phyloP scores from a whole-genome alignment of 2,113 vertebrate species.

The Gobio gobio region DNA sequence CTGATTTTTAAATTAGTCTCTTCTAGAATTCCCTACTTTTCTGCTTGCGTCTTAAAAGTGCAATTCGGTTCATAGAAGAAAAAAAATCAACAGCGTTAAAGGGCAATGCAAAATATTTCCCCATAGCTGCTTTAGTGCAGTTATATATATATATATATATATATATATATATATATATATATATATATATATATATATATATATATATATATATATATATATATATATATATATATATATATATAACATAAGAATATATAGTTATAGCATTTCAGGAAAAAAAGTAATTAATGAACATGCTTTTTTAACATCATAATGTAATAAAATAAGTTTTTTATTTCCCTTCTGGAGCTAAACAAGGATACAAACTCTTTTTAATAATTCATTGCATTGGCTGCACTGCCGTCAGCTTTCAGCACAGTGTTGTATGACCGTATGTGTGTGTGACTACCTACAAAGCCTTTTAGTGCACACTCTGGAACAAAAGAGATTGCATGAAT shows the following conservation, averaged over 20 bases:
- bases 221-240: too few species aligned
- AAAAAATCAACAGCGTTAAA: too few species aligned
- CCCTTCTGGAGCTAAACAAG: not conserved
- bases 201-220: too few species aligned
- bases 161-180: too few species aligned
- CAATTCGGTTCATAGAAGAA: not conserved
- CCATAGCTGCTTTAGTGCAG: too few species aligned
- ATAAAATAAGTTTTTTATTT: not conserved
- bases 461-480: constrained; percentile 1
- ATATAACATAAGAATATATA: too few species aligned
- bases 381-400: not conserved
- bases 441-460: not conserved
- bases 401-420: not conserved
- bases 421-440: not conserved
- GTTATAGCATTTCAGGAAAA: too few species aligned
- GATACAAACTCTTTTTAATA: not conserved
- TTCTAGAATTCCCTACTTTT: not conserved
- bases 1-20: constrained; percentile 11
- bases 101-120: not conserved
- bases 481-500: not conserved
- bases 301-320: too few species aligned
- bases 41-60: not conserved
- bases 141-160: too few species aligned
- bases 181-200: too few species aligned
- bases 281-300: too few species aligned